Percentiles rank a stretch among this genome's conserved stretches.
These are phyloP conservation scores for Cuniculus paca DNA, from an alignment of 2,797 vertebrate species.

Conservation along the genomic window DNA sequence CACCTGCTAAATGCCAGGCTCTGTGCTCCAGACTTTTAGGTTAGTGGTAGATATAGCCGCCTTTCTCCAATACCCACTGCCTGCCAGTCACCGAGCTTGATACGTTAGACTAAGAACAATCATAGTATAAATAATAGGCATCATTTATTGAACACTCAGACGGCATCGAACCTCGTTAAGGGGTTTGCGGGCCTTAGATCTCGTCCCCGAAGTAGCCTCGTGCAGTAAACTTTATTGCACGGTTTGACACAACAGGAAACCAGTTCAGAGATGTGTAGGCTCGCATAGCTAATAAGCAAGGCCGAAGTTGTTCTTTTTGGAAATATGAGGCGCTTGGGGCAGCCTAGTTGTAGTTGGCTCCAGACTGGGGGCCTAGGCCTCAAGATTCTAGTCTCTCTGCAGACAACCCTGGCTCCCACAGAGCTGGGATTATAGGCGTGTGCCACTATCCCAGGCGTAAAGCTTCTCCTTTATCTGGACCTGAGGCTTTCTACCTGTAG, in stretches of 20 bases:
- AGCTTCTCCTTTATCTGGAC: not conserved
- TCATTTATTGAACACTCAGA: not conserved
- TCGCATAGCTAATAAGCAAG: not conserved
- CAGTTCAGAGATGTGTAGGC: not conserved
- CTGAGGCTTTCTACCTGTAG: not conserved
- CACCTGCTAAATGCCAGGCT: not conserved
- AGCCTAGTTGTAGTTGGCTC: not conserved
- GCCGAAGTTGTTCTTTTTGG: not conserved
- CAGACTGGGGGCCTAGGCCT: not conserved
- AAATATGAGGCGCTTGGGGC: not conserved
- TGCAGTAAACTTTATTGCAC: not conserved
- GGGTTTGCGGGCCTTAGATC: not conserved
- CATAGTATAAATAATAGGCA: not conserved
- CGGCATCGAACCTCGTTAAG: not conserved
- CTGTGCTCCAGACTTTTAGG: not conserved
- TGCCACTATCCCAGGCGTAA: not conserved
- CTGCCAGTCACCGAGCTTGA: not conserved
- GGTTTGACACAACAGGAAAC: slow-evolving; percentile 46
- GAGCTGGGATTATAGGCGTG: not conserved
- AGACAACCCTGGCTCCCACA: not conserved
- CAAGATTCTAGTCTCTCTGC: not conserved
- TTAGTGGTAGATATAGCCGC: not conserved
- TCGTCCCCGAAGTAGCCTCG: not conserved
- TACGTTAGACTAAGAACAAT: slow-evolving; percentile 12
- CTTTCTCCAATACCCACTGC: slow-evolving; percentile 15